Conservation (phyloP, 2,888 invertebrate species). For the Nemotelus nigrinus region DNA sequence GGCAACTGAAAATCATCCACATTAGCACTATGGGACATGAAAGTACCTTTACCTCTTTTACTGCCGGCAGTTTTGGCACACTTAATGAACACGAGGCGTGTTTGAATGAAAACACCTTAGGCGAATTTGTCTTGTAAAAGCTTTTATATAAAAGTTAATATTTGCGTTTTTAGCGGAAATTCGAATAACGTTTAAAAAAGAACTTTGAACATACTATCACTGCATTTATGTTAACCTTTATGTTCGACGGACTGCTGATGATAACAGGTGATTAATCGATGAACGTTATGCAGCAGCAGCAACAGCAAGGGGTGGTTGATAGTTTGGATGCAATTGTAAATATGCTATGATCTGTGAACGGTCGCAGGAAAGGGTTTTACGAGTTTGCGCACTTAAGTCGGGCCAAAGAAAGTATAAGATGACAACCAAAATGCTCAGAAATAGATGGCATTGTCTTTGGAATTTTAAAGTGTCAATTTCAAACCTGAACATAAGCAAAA, state of each 20-base stretch:
- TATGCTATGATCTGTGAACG: no score
- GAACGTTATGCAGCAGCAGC: slow-evolving; percentile 23
- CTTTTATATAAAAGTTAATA: no score
- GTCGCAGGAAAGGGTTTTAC: no score
- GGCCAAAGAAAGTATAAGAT: no score
- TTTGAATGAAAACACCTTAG: slow-evolving; percentile 3
- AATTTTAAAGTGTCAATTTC: no score
- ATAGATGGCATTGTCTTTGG: no score
- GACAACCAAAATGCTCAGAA: no score
- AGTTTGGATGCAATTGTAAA: no score
- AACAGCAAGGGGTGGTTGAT: not conserved
- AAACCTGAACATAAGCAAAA: no score
- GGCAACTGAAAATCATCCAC: not conserved
- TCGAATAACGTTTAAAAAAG: not conserved
- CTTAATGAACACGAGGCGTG: not conserved
- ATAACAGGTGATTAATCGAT: slow-evolving; percentile 51
- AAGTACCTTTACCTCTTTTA: slow-evolving; percentile 41
- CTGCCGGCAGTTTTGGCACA: slow-evolving; percentile 38
- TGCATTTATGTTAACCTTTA: slow-evolving; percentile 49
- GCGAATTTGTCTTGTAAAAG: not conserved
- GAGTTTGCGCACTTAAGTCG: no score
- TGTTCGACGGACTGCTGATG: slow-evolving; percentile 31
- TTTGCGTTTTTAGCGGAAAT: no score
- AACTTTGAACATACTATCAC: slow-evolving; percentile 42
- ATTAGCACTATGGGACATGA: not conserved